These are phyloP conservation scores for Pteronura brasiliensis DNA, from an alignment of 2,113 vertebrate genomes.

Conservation along the genomic window DNA sequence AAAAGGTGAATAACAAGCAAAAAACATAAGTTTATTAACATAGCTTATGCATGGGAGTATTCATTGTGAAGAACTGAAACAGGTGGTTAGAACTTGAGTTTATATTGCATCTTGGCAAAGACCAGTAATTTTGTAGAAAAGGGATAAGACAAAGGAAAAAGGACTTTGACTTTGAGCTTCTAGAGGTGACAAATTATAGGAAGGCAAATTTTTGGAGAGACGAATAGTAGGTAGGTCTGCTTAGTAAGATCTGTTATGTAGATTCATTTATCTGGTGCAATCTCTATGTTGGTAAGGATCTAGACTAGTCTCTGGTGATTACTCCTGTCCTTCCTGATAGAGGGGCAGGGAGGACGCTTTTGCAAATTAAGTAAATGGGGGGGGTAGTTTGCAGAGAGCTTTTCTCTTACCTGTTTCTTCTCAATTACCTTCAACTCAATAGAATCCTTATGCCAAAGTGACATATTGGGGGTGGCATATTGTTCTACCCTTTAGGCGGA, in stretches of 20 bases:
- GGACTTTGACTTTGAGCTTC: not conserved
- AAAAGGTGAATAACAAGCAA: not conserved
- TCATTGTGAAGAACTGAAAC: not conserved
- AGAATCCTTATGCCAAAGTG: not conserved
- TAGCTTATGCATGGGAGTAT: not conserved
- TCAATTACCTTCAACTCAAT: not conserved
- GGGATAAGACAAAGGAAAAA: not conserved
- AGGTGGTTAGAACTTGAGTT: not conserved
- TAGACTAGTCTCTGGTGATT: not conserved
- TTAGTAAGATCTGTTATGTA: not conserved
- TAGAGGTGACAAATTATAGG: not conserved
- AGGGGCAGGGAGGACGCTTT: not conserved
- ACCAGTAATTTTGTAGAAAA: not conserved
- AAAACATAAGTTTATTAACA: not conserved
- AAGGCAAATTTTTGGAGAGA: not conserved
- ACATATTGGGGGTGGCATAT: not conserved
- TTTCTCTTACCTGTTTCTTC: not conserved
- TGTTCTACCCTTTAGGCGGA: not conserved
- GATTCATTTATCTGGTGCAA: not conserved
- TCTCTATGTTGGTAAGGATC: not conserved
- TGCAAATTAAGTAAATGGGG: not conserved
- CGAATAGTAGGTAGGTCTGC: not conserved
- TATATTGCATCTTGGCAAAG: not conserved
- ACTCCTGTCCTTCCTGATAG: not conserved
- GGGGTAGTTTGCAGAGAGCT: not conserved